phyloP scores from a whole-genome alignment of 2,113 vertebrate genomes.

The Tetrax tetrax region DNA sequence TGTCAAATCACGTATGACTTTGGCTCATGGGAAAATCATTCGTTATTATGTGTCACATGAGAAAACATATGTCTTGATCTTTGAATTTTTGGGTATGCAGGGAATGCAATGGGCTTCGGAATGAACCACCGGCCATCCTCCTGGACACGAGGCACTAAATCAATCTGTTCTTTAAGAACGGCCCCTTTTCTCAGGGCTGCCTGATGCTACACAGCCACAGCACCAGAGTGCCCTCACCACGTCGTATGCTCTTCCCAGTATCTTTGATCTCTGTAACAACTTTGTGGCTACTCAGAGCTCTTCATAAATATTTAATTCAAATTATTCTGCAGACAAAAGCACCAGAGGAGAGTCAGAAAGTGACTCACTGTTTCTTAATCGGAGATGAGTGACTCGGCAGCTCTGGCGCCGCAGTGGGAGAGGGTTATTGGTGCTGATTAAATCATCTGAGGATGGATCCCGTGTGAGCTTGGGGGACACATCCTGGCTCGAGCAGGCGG shows the following conservation, averaged over 20 bases:
- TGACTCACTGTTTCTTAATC: conserved; percentile 45
- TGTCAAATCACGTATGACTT: neutral
- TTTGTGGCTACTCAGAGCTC: neutral
- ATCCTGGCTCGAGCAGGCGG: neutral
- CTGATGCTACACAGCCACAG: neutral
- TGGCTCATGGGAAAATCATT: fast-evolving
- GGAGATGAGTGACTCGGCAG: neutral
- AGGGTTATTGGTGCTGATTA: neutral
- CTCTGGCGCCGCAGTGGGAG: neutral
- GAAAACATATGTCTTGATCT: neutral
- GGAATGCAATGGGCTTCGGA: neutral
- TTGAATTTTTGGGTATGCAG: neutral
- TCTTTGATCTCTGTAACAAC: neutral
- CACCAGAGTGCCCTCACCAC: neutral
- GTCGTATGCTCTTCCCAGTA: fast-evolving
- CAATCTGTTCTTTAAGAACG: neutral
- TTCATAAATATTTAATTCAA: conserved; percentile 48
- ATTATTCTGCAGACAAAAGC: conserved; percentile 8
- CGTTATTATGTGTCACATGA: fast-evolving
- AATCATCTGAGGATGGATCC: neutral
- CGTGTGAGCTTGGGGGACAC: neutral
- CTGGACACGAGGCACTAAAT: neutral
- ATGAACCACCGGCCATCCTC: neutral
- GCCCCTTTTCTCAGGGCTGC: neutral
- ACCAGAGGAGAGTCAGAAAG: neutral